Conservation (phyloP, 2,113 vertebrate genomes). For the Epinephelus fuscoguttatus region DNA sequence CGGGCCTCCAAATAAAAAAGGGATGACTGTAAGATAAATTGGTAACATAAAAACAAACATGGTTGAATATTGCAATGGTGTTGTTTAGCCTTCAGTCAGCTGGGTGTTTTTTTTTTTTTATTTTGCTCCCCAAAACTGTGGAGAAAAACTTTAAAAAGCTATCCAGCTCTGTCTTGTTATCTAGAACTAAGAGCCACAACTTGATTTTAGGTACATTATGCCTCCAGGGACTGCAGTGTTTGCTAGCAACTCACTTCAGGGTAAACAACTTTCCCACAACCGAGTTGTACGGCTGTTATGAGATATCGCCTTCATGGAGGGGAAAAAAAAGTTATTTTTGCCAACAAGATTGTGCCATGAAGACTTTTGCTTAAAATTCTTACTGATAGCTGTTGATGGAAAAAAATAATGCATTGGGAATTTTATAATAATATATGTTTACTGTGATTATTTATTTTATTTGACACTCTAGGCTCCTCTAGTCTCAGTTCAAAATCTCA, state of each 20-base stretch:
- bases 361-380: background rate
- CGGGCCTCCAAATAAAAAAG: background rate
- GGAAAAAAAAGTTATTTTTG: background rate
- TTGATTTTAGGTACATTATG: conserved; percentile 14
- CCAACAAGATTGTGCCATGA: background rate
- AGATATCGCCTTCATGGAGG: background rate
- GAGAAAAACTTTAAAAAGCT: background rate
- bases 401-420: background rate
- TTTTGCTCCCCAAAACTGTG: background rate
- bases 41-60: background rate
- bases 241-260: conserved; percentile 3
- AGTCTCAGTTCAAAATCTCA: conserved; percentile 11
- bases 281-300: background rate
- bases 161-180: background rate
- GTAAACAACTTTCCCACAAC: conserved; percentile 14
- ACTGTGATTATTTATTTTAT: background rate
- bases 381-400: background rate
- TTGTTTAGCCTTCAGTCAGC: background rate
- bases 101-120: no score
- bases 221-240: conserved; percentile 2
- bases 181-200: conserved; percentile 11
- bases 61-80: background rate
- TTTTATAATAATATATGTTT: background rate
- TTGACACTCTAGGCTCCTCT: background rate
- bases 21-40: background rate